Evolutionary conservation across 2,888 invertebrate species (phyloP).

Genomic region (Lepetodrilus schrolli): DNA sequence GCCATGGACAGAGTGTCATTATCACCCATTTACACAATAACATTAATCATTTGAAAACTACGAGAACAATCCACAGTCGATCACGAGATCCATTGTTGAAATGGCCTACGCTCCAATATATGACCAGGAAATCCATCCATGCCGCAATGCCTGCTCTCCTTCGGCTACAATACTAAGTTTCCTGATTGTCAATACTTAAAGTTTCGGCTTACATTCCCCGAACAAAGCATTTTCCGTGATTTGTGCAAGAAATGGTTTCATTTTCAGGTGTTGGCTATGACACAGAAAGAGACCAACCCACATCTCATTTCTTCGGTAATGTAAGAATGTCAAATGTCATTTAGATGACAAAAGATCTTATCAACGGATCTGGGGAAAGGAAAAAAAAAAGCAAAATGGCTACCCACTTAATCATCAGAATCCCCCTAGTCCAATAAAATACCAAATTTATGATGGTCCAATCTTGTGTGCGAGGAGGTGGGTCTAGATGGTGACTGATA

Average conservation of each 20-base stretch:
- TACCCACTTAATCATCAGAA: constrained; percentile 2
- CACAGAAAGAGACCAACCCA: not conserved
- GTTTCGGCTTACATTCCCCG: not conserved
- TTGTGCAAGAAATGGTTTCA: not conserved
- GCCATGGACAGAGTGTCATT: no score
- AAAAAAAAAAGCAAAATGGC: constrained; percentile 17
- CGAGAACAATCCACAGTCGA: no score
- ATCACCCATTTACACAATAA: no score
- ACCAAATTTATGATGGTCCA: constrained; percentile 5
- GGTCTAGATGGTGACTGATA: not conserved
- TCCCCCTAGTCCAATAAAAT: constrained; percentile 4
- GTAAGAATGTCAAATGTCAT: constrained; percentile 24
- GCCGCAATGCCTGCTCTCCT: not conserved
- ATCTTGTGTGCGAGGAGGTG: constrained; percentile 7
- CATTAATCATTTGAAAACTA: no score
- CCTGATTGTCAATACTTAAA: not conserved
- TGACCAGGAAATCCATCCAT: not conserved
- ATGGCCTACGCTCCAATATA: not conserved
- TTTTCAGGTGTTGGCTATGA: constrained; percentile 10
- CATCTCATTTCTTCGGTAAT: not conserved
- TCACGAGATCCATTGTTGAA: not conserved
- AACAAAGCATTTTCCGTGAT: constrained; percentile 20
- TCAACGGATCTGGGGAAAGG: not conserved
- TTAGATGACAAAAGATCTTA: constrained; percentile 13
- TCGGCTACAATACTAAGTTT: not conserved